Percentiles rank a stretch among this genome's conserved stretches.
phyloP scores from a whole-genome alignment of 2,888 invertebrate species.

The Dicranocentrus wangi region DNA sequence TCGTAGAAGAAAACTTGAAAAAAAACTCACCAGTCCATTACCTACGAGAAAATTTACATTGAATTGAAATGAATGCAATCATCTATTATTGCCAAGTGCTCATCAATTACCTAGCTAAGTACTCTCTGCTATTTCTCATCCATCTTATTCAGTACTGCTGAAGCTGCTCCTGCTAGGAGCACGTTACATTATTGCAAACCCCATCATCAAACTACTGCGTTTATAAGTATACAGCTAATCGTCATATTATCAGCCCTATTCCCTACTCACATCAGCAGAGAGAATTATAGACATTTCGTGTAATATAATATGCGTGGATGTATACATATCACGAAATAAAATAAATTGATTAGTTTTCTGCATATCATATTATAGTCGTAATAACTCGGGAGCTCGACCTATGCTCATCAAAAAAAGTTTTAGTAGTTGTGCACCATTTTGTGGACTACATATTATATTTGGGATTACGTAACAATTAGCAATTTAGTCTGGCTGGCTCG shows the following conservation, averaged over 20 bases:
- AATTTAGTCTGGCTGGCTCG: not conserved
- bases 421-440: not conserved
- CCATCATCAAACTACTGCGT: no score
- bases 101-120: constrained; percentile 26
- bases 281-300: no score
- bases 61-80: constrained; percentile 37
- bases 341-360: constrained; percentile 41
- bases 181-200: no score
- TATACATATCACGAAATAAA: constrained; percentile 11
- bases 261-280: no score
- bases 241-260: no score
- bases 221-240: no score
- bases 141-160: not conserved
- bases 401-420: constrained; percentile 15
- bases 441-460: constrained; percentile 18
- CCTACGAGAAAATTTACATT: constrained; percentile 34
- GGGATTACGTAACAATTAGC: constrained; percentile 42
- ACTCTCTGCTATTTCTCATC: not conserved
- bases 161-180: no score
- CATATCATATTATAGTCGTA: constrained; percentile 35
- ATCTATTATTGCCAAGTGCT: constrained; percentile 33
- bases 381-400: not conserved
- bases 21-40: constrained; percentile 19
- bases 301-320: constrained; percentile 1
- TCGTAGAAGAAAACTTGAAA: constrained; percentile 23